Evolutionary conservation across 2,888 invertebrate genomes (phyloP), one percentile per base, ranked within the genome.

Genomic region (Ditula angustiorana): DNA sequence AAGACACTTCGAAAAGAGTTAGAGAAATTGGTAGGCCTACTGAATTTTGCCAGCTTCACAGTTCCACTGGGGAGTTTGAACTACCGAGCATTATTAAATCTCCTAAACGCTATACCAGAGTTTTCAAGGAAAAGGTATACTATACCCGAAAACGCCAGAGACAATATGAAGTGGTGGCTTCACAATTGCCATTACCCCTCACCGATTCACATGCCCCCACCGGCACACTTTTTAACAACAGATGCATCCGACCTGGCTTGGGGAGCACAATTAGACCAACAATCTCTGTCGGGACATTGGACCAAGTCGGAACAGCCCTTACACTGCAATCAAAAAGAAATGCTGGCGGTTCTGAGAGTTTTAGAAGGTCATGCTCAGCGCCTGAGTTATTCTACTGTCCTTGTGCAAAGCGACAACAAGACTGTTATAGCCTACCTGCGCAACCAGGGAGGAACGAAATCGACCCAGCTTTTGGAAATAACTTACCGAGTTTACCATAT

Each of bases 241-340:
- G 56, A 57, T 5, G 56, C 56, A 13, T 57, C 44, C 0, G 56
- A 30, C 0, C 44, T 30, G 1, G 56, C 44, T 21, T 57, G 56
- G 56, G 44, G 44, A 8, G 56, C 44, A 2, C 44, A 30, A 5
- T 30, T 57, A 5, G 44, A 57, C 44, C 19, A 11, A 1, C 41
- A 24, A 8, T 11, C 41, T 16, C 26, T 56, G 10, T 28, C 26
- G 19, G 41, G 55, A 19, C n/a, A 10, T 24, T 53, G 53, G 35
- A 23, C 55, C 1, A 11, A 2, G 2, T 16, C 5, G 16, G 44
- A 19, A 56, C 19, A 21, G 55, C 2, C 0, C 0, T 28, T 56
- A 2, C 57, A 57, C n/a, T 57, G 30, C 30, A 57, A 46, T 19
- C 30, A 30, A 28, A 46, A 57, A 5, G 41, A 57, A 21, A 44